phyloP scores from a whole-genome alignment of 2,888 invertebrate genomes.

The Euproctis similis region DNA sequence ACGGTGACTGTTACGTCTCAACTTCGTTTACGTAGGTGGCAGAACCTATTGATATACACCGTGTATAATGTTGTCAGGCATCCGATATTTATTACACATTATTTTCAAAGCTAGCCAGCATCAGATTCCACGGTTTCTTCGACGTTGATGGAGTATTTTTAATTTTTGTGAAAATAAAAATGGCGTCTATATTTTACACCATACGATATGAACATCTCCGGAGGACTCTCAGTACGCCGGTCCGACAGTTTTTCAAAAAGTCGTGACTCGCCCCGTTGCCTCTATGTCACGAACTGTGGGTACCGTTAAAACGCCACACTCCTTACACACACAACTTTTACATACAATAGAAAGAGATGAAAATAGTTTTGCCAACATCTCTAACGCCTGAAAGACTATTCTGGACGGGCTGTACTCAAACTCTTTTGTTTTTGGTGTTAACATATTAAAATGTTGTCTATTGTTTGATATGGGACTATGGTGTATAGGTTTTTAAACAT shows the following conservation, averaged over 20 bases:
- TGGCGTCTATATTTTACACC: conserved; percentile 16
- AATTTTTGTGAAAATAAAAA: too few relatives aligned
- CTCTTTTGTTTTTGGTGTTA: conserved; percentile 38
- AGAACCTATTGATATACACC: too few relatives aligned
- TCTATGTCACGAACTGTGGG: conserved; percentile 61
- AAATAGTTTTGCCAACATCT: conserved; percentile 22
- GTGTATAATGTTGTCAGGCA: too few relatives aligned
- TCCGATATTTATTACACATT: too few relatives aligned
- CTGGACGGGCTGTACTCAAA: too few relatives aligned
- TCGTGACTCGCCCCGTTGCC: conserved; percentile 66
- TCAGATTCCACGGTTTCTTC: too few relatives aligned
- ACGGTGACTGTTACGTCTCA: too few relatives aligned
- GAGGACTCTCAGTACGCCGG: conserved; percentile 42
- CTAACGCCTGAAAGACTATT: conserved; percentile 32
- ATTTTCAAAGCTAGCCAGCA: too few relatives aligned
- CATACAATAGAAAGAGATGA: conserved; percentile 38
- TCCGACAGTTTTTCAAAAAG: conserved; percentile 73
- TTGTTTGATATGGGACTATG: conserved; percentile 11
- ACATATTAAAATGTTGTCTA: conserved; percentile 25
- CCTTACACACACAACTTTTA: conserved; percentile 35
- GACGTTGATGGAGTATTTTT: too few relatives aligned
- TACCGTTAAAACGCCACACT: conserved; percentile 56
- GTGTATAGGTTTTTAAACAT: too few relatives aligned
- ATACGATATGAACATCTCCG: conserved; percentile 30
- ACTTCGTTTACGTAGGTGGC: too few relatives aligned